Percentiles rank a stretch among this genome's conserved stretches.
Evolutionary conservation across 1,140 invertebrate genomes (phyloP).

Genomic region (Semibalanus balanoides): DNA sequence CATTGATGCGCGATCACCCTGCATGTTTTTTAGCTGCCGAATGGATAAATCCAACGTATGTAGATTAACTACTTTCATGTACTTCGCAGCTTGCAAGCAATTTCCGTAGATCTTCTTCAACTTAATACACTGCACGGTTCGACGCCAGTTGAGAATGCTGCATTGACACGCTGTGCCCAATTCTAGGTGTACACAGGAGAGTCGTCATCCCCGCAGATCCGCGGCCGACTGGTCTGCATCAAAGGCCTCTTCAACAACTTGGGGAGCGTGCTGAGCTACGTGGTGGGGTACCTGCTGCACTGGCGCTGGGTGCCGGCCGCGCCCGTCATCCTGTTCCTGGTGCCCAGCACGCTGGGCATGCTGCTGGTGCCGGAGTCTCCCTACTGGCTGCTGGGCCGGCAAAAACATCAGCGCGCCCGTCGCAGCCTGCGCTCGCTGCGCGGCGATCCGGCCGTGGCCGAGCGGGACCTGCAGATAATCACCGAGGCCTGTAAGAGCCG

Average conservation of each 20-base stretch:
- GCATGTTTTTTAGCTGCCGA: too few species aligned
- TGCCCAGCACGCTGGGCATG: not conserved
- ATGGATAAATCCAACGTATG: too few species aligned
- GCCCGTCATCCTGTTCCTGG: not conserved
- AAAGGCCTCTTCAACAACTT: not conserved
- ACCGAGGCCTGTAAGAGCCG: too few species aligned
- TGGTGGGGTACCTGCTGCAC: not conserved
- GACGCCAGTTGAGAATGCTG: too few species aligned
- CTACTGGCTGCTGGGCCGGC: not conserved
- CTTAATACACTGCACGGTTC: too few species aligned
- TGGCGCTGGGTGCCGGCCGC: not conserved
- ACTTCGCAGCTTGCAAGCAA: too few species aligned
- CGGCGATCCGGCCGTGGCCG: not conserved
- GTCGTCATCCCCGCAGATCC: not conserved
- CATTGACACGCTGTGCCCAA: too few species aligned
- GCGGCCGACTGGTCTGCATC: not conserved
- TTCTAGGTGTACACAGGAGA: not conserved
- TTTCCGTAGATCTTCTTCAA: too few species aligned
- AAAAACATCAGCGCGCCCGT: not conserved
- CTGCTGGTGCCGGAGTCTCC: not conserved
- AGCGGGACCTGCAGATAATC: too few species aligned
- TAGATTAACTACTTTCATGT: too few species aligned
- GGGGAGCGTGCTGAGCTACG: not conserved
- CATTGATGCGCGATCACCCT: too few species aligned
- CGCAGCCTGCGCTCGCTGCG: not conserved